Base-by-base conservation (phyloP, 2,888 invertebrate genomes). In the Leptopilina drosophilae region DNA sequence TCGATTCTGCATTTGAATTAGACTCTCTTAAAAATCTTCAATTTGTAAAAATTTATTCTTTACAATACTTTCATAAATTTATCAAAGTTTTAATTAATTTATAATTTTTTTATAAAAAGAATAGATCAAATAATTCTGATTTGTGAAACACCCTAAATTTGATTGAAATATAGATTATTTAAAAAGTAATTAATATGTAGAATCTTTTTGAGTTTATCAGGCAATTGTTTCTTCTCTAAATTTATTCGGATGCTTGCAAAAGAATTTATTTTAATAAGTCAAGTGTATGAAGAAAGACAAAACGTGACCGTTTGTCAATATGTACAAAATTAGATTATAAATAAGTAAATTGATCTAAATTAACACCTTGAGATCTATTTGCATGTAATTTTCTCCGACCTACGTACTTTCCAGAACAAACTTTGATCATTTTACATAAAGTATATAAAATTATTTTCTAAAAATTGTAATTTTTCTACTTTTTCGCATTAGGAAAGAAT, bases 291-390 rank as follows among this genome's bases (percentile, higher is more conserved):
- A 20, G 33, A 33, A 26, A 69, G 7, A 12, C 49, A 26, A 69
- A 69, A 69, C 69, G 14, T 69, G 26, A 69, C 20, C 26, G 20
- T 33, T 15, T 69, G 12, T 12, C 26, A 69, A 69, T 26, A 20
- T 26, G 20, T 26, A 26, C 49, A 20, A 69, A 69, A 69, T 53
- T 69, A 69, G 69, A 69, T 69, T 69, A 42, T n/a, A 53, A 53
- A 53, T 53, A 53, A 53, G 15, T 69, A 69, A 14, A 53, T 69
- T 69, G 69, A 69, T 26, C 69, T 69, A 42, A 69, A 69, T 49
- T 69, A 69, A 69, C 69, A 49, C 69, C 53, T 69, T 69, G 69
- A 69, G 53, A 69, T 69, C 69, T 69, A 53, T 69, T 69, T 69
- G 69, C 69, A 69, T 69, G 26, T 53, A 20, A 69, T 69, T 53